Evolutionary conservation across 2,888 invertebrate genomes (phyloP), one percentile per base, ranked within the genome.

Genomic region (Villa cingulata): DNA sequence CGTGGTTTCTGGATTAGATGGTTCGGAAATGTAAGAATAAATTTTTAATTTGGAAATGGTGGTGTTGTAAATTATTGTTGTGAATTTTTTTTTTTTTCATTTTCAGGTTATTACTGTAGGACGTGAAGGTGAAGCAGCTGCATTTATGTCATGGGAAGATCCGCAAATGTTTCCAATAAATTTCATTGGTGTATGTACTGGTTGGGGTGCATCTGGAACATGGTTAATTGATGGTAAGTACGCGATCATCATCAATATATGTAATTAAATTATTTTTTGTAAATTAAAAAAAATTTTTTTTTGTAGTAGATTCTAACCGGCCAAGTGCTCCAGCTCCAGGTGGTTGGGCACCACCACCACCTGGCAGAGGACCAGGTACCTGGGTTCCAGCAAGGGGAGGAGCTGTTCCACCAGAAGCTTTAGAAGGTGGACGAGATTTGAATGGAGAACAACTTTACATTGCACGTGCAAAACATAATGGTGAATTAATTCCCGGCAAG

Each of bases 1-100:
- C 81, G 84, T 46, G 83, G 84, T 18, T 90, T 90, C 71, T 89
- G 89, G 88, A 71, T 88, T 41, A 79, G 85, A 58, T 88, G 83
- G 83, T 18, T 20, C 4, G 12, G n/a, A 41, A 41, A 14, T 27
- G 41, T n/a, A 29, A 15, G 29, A 37, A 17, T n/a, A n/a, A n/a
- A n/a, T n/a, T n/a, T n/a, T n/a, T n/a, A n/a, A n/a, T n/a, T n/a
- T n/a, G n/a, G n/a, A n/a, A n/a, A n/a, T n/a, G n/a, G n/a, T n/a
- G n/a, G n/a, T n/a, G n/a, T n/a, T n/a, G n/a, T n/a, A n/a, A n/a
- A n/a, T n/a, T n/a, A n/a, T n/a, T n/a, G n/a, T n/a, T n/a, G n/a
- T n/a, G 18, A 17, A 29, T 17, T 41, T 41, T 41, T 41, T 19
- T 45, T 42, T n/a, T 37, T 29, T 29, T 29, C 3, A 10, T 6